A percentile compares a stretch with the other conserved stretches of the same genome.
These are phyloP conservation scores for Apogon talboti DNA, from an alignment of 2,797 vertebrate species.

Conservation along the genomic window DNA sequence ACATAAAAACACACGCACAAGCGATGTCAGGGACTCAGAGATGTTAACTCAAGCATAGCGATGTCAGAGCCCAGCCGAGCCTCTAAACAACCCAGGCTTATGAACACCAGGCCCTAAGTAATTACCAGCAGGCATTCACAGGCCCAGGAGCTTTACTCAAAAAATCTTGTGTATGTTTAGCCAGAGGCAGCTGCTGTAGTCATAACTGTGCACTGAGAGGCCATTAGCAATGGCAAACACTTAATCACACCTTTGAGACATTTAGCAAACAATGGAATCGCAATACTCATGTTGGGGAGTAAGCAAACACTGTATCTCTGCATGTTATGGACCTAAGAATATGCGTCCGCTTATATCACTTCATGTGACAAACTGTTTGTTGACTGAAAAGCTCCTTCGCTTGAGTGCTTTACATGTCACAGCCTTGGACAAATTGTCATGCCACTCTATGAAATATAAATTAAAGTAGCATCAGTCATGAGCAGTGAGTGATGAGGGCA, in stretches of 20 bases:
- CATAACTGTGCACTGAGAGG: slow-evolving; percentile 29
- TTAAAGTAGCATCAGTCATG: slow-evolving; percentile 31
- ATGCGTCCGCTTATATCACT: background rate
- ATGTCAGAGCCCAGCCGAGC: slow-evolving; percentile 47
- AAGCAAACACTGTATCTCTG: slow-evolving; percentile 2
- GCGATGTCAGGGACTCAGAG: slow-evolving; percentile 26
- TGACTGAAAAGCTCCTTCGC: background rate
- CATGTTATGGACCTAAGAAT: background rate
- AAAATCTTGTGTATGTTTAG: slow-evolving; percentile 43
- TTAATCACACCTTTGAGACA: slow-evolving; percentile 41
- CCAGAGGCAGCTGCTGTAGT: slow-evolving; percentile 51
- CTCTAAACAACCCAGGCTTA: slow-evolving; percentile 37
- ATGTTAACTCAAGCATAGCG: slow-evolving; percentile 36
- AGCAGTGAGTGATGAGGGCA: slow-evolving; percentile 29
- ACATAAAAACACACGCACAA: slow-evolving; percentile 22
- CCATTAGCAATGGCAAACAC: slow-evolving; percentile 36
- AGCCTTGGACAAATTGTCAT: slow-evolving; percentile 31
- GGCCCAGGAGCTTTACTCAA: slow-evolving; percentile 52
- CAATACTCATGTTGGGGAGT: background rate
- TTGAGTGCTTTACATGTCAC: slow-evolving; percentile 27
- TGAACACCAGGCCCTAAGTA: slow-evolving; percentile 36
- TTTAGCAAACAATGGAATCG: slow-evolving; percentile 20
- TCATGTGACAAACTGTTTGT: background rate
- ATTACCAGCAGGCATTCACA: slow-evolving; percentile 42
- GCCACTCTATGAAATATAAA: slow-evolving; percentile 29